Evolutionary conservation across 2,888 invertebrate genomes (phyloP).

Genomic region (Erebia palarica): DNA sequence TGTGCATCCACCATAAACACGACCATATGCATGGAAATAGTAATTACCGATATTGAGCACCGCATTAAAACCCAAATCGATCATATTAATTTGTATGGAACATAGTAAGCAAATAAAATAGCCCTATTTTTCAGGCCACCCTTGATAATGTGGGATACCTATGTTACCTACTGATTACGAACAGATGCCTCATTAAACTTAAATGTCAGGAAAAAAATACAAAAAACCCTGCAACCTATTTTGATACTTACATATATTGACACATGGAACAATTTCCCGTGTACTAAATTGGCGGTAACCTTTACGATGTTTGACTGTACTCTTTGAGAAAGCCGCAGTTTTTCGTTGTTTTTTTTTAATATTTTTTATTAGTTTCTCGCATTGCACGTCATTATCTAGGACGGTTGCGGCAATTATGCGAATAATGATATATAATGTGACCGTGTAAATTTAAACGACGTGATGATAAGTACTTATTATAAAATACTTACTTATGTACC

Average conservation of each 20-base stretch:
- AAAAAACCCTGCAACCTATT: constrained; percentile 13
- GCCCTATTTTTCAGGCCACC: constrained; percentile 17
- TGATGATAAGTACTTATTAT: neutral
- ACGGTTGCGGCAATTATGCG: constrained; percentile 11
- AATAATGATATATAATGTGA: constrained; percentile 6
- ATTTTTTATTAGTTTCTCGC: constrained; percentile 12
- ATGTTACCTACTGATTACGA: constrained; percentile 21
- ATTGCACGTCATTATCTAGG: constrained; percentile 15
- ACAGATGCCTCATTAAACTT: constrained; percentile 24
- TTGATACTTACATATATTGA: neutral
- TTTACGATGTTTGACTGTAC: constrained; percentile 18
- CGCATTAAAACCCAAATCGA: constrained; percentile 23
- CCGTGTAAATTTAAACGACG: neutral
- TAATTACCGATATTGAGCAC: constrained; percentile 22
- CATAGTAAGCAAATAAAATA: constrained; percentile 14
- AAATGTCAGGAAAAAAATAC: constrained; percentile 21
- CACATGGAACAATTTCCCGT: constrained; percentile 15
- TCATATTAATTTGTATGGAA: constrained; percentile 23
- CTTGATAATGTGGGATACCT: constrained; percentile 24
- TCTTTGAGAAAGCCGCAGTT: constrained; percentile 39
- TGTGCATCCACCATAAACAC: neutral
- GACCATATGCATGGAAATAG: neutral
- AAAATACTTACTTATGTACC: neutral
- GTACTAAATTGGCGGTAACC: constrained; percentile 12
- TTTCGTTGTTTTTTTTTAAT: constrained; percentile 37